Base-by-base conservation (phyloP, 2,888 invertebrate genomes). In the Aleiodes testaceus region DNA sequence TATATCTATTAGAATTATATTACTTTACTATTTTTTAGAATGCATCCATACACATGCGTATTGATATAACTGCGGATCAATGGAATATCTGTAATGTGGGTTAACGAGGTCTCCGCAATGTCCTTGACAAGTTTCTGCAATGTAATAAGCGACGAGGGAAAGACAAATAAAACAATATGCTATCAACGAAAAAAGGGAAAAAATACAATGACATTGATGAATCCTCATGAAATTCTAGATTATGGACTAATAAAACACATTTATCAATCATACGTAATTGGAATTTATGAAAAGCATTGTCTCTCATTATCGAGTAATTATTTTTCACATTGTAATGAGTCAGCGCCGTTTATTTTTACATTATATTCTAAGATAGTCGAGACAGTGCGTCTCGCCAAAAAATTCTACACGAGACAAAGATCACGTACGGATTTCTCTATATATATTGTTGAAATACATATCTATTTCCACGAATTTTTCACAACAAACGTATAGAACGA, bases 91-190 rank as follows among this genome's bases (percentile, higher is more conserved):
- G 49, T 49, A 50, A 66, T 65, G 66, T 70, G 26, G 70, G 70
- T 70, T 66, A 70, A 66, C 70, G 65, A 66, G 70, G 65, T 70
- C 59, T 55, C 45, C 22, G 55, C 45, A 70, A 65, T 55, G 70
- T 70, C 65, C 70, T 70, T 70, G 55, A 18, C 42, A 55, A n/a
- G 18, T 30, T 65, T 22, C 42, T 47, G 42, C 36, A 14, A 55
- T 66, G 52, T 47, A 65, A 47, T 26, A 45, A 36, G 47, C 30
- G 14, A 9, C 12, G 30, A 12, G 20, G 3, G 11, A 70, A 55
- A n/a, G 36, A 59, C 16, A 45, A 59, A 14, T 1, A 11, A 42
- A 20, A 4, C 18, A 42, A 66, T 36, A 50, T 50, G 20, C 12
- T 9, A 36, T 64, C 30, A 36, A n/a, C 4, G 30, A 64, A 45